Percentiles rank a stretch among this genome's conserved stretches.
These are phyloP conservation scores for Ophiothrix spiculata DNA, from an alignment of 35 echinoderm and acorn worm species.

Conservation along the genomic window DNA sequence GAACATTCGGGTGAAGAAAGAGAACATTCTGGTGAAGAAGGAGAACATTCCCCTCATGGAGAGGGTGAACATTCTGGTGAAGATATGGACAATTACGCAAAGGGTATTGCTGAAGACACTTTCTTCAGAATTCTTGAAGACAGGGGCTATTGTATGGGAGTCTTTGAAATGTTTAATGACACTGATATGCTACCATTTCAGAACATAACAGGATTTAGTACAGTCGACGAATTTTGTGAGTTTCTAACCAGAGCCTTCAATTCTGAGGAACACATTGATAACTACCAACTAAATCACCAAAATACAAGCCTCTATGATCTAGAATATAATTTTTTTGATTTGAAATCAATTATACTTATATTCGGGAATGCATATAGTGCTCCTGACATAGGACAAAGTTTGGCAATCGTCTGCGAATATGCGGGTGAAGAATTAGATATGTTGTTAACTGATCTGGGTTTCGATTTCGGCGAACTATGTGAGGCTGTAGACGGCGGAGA, in stretches of 20 bases:
- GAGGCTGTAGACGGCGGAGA: neutral
- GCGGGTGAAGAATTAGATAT: neutral
- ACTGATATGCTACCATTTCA: neutral
- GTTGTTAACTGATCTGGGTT: neutral
- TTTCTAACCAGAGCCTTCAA: neutral
- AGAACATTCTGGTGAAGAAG: too few relatives aligned
- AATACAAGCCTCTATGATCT: neutral
- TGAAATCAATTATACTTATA: neutral
- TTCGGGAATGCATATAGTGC: neutral
- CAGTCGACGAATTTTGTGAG: neutral
- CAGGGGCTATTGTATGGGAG: neutral
- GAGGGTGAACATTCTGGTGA: too few relatives aligned
- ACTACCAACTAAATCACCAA: neutral
- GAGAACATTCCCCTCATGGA: too few relatives aligned
- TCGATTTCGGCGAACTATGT: neutral
- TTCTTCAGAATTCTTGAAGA: neutral
- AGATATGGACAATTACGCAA: too few relatives aligned
- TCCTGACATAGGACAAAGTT: neutral
- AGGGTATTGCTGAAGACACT: too few relatives aligned
- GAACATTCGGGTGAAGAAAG: too few relatives aligned
- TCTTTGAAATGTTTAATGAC: neutral
- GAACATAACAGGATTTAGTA: neutral
- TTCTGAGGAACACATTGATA: neutral
- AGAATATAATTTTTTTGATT: neutral
- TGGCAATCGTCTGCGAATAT: neutral